Percentiles rank a stretch among this genome's conserved stretches.
Conservation (phyloP, 2,888 invertebrate genomes). For the Archips crataeganus region DNA sequence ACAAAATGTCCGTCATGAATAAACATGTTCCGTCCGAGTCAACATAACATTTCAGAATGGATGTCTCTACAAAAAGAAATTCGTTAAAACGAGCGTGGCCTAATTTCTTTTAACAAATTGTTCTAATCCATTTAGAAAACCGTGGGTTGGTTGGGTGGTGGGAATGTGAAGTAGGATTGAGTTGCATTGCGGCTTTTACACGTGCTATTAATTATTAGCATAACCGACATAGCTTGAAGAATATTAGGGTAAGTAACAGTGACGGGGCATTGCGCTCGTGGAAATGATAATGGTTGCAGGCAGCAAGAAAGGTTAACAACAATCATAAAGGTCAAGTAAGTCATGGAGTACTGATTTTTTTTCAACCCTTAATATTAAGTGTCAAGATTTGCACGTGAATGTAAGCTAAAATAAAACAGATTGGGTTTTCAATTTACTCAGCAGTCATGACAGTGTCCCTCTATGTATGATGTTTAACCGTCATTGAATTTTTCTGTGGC, state of each 20-base stretch:
- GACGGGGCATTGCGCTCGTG: not conserved
- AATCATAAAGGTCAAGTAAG: too few species aligned
- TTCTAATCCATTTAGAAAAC: conserved; percentile 68
- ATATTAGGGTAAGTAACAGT: not conserved
- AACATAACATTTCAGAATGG: conserved; percentile 46
- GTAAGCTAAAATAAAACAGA: too few species aligned
- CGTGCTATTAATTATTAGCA: not conserved
- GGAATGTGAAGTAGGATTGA: conserved; percentile 5
- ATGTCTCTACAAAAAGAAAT: conserved; percentile 57
- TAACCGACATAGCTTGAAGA: not conserved
- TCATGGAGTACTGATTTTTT: too few species aligned
- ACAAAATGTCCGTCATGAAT: conserved; percentile 53
- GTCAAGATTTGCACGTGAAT: too few species aligned
- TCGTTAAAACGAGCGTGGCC: conserved; percentile 54
- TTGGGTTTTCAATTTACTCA: too few species aligned
- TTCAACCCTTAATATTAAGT: too few species aligned
- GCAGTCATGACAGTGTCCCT: too few species aligned
- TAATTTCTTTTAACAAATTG: conserved; percentile 69
- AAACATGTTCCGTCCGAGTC: conserved; percentile 52
- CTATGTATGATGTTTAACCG: too few species aligned
- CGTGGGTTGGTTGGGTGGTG: conserved; percentile 55
- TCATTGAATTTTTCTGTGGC: too few species aligned
- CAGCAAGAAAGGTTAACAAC: too few species aligned
- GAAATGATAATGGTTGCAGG: not conserved
- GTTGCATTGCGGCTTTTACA: conserved; percentile 27